Base-by-base conservation (phyloP, 2,888 invertebrate genomes). In the Aphodius granarius region DNA sequence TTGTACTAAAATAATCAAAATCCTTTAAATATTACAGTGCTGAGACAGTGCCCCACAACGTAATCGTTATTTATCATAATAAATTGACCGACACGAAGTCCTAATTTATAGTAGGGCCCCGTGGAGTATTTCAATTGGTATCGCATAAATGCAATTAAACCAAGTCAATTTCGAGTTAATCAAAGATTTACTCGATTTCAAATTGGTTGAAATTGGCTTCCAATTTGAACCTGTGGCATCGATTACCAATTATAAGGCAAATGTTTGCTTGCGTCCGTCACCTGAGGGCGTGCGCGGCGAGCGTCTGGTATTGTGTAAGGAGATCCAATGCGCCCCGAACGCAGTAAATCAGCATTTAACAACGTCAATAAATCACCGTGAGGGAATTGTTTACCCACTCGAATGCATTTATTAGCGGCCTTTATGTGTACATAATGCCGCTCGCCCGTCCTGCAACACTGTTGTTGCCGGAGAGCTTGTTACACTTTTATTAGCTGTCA, bases 401-500 rank as follows among this genome's bases (percentile, higher is more conserved):
- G 68, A 68, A 68, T 68, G 68, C 68, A 68, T 68, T 68, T 68
- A 68, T 68, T 68, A 68, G 68, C 68, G 21, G 68, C 9, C 68
- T 68, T 68, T 68, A 68, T 68, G 68, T 68, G 68, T 68, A 43
- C 43, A 21, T 68, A n/a, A n/a, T 22, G 68, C 68, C 66, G 21
- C 68, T 17, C 17, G 65, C 18, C 20, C 68, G 68, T 21, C 21
- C 20, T 68, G 22, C 68, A 68, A 68, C 68, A 68, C 68, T 68
- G 68, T 68, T 68, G 22, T 68, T 68, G 22, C 68, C 43, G 43
- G 22, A 68, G 22, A 20, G 22, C 68, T 68, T 68, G 68, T 68
- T 68, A 68, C 68, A 68, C n/a, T 68, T 68, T 68, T 68, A 68
- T 68, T 68, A 68, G 68, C 68, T 22, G 68, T 68, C 68, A 20